A percentile compares a stretch with the other conserved stretches of the same genome.
Conservation (phyloP, 2,888 invertebrate genomes). For the Drosophila antonietae region DNA sequence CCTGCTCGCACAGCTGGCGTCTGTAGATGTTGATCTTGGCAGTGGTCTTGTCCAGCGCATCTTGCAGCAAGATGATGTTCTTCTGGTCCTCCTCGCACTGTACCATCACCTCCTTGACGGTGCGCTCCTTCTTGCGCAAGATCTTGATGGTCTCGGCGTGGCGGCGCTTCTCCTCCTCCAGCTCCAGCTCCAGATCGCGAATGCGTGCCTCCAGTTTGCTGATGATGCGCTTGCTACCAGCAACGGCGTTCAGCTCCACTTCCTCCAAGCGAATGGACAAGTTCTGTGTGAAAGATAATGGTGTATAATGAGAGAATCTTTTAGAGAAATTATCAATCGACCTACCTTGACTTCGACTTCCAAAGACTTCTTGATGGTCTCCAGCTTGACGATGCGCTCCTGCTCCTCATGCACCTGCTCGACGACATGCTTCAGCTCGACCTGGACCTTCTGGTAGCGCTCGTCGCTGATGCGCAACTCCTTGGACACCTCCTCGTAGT, state of each 20-base stretch:
- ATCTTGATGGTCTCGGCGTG: conserved; percentile 99
- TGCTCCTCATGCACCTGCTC: conserved; percentile 98
- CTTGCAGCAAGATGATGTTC: conserved; percentile 96
- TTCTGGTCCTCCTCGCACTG: conserved; percentile 99
- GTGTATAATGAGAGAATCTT: not conserved
- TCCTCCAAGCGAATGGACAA: conserved; percentile 96
- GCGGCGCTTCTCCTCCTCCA: conserved; percentile 98
- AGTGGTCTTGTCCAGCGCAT: conserved; percentile 93
- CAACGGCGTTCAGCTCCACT: conserved; percentile 98
- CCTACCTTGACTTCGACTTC: conserved; percentile 96
- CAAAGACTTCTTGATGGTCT: conserved; percentile 98
- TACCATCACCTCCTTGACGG: conserved; percentile 97
- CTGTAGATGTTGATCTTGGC: conserved; percentile 97
- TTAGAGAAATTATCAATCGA: rapidly evolving
- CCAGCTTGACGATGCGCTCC: conserved; percentile 98
- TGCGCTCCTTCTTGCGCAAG: conserved; percentile 98
- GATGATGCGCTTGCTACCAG: conserved; percentile 98
- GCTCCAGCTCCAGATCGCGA: conserved; percentile 96
- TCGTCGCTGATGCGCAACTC: conserved; percentile 97
- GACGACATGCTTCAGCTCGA: conserved; percentile 96
- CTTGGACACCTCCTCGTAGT: conserved; percentile 99
- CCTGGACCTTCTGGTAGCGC: conserved; percentile 96
- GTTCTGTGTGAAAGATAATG: conserved; percentile 86
- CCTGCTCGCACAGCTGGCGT: conserved; percentile 97
- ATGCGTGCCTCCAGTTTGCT: conserved; percentile 98